A percentile compares a stretch with the other conserved stretches of the same genome.
Evolutionary conservation across 1,140 invertebrate species (phyloP).

Genomic region (Drosophila malerkotliana): DNA sequence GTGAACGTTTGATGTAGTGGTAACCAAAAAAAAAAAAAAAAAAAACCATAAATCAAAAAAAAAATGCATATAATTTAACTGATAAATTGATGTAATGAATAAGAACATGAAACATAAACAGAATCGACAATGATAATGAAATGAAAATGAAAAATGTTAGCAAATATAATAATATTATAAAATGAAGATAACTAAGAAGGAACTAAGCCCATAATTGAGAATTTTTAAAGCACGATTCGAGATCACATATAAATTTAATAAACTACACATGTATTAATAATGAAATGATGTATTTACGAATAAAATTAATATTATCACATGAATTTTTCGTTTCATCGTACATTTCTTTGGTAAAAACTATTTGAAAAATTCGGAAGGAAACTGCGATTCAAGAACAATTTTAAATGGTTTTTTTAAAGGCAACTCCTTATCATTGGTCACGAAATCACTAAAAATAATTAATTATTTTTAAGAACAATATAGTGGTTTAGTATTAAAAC

Average conservation of each 20-base stretch:
- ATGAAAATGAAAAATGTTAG: constrained; percentile 52
- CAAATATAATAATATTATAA: constrained; percentile 48
- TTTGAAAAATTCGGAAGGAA: constrained; percentile 66
- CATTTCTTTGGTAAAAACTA: constrained; percentile 4
- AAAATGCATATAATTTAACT: constrained; percentile 53
- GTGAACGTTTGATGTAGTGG: constrained; percentile 51
- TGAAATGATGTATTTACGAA: constrained; percentile 80
- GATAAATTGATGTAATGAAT: constrained; percentile 46
- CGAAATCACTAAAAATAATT: constrained; percentile 58
- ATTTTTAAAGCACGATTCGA: constrained; percentile 80
- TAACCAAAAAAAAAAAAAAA: constrained; percentile 30
- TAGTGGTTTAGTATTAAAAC: background rate
- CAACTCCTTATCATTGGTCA: constrained; percentile 16
- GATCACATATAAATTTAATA: constrained; percentile 71
- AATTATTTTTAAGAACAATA: background rate
- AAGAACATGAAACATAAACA: constrained; percentile 23
- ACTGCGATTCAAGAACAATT: constrained; percentile 65
- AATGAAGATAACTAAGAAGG: constrained; percentile 18
- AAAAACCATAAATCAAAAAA: constrained; percentile 3
- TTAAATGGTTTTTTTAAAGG: constrained; percentile 83
- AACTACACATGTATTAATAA: constrained; percentile 81
- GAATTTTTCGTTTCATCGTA: constrained; percentile 17
- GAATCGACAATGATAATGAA: constrained; percentile 26
- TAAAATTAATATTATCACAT: constrained; percentile 78
- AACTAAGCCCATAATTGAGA: constrained; percentile 72